Conservation (phyloP, 1,140 invertebrate genomes). For the Tribolium madens region DNA sequence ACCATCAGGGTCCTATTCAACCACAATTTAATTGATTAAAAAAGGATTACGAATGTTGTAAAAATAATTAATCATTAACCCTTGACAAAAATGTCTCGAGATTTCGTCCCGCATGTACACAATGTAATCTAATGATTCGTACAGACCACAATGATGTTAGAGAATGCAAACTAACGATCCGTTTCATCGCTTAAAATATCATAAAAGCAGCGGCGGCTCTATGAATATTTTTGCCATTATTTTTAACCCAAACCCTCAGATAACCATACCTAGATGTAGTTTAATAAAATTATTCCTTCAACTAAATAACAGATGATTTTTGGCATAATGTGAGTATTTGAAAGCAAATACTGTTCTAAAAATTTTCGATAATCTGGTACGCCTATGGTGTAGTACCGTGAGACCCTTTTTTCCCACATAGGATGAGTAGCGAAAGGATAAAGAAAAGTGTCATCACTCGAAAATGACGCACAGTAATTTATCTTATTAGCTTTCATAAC, state of each 20-base stretch:
- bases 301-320: too few species aligned
- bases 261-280: neutral
- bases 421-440: slow-evolving; percentile 46
- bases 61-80: slow-evolving; percentile 64
- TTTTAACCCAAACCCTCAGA: neutral
- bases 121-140: slow-evolving; percentile 62
- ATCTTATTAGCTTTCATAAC: slow-evolving; percentile 59
- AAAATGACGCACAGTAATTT: slow-evolving; percentile 53
- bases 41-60: slow-evolving; percentile 61
- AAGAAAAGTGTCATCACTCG: slow-evolving; percentile 52
- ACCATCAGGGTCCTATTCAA: slow-evolving; percentile 55
- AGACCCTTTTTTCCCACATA: slow-evolving; percentile 46
- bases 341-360: neutral
- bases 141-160: slow-evolving; percentile 60
- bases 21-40: slow-evolving; percentile 61
- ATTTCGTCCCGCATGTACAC: slow-evolving; percentile 53
- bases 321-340: too few species aligned
- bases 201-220: slow-evolving; percentile 17
- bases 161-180: slow-evolving; percentile 63
- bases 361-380: neutral
- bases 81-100: slow-evolving; percentile 56
- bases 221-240: neutral
- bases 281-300: neutral
- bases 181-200: slow-evolving; percentile 57
- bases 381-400: slow-evolving; percentile 9